Evolutionary conservation across 2,797 vertebrate species (phyloP), one percentile per base, ranked within the genome.

Genomic region (Rachycentron canadum): DNA sequence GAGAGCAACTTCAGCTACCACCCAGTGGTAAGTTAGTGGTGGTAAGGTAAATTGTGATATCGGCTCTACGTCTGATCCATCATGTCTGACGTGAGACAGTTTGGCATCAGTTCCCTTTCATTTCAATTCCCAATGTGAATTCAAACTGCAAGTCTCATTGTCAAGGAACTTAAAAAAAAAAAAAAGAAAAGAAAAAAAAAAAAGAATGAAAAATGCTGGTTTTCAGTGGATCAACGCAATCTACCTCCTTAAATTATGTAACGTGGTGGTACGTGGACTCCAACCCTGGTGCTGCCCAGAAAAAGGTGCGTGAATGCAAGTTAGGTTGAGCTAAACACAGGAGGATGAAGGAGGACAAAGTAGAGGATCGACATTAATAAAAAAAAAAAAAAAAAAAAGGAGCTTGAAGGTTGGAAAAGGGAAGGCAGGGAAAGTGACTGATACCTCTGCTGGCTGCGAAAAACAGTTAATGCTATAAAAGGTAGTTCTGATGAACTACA

Each of bases 361-460:
- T 26, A 11, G 13, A 63, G n/a, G 30, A n/a, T 36, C 1, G 21
- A 58, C 11, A 36, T n/a, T n/a, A n/a, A n/a, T n/a, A n/a, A n/a
- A 49, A 10, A 16, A 36, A 5, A 3, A 52, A 21, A 36, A 36
- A 1, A 16, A 16, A 34, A 7, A 9, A 40, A 32, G 2, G 0
- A 30, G 26, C 3, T 4, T 36, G 23, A 62, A 62, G 43, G 49
- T 21, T 61, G 47, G 13, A 52, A 38, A 52, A 17, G 3, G 55
- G 23, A 17, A 41, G 64, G 62, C 30, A 32, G 65, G 49, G n/a
- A 38, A 73, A 86, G 82, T 82, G 83, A 84, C 79, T 1, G 66
- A 23, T 43, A 50, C 56, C 57, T 78, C 79, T 76, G 36, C 60
- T 77, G 49, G 25, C n/a, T 61, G 52, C 19, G 23, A 28, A 34